These are phyloP conservation scores for Prochilodus magdalenae DNA, from an alignment of 2,113 vertebrate species.

Conservation along the genomic window DNA sequence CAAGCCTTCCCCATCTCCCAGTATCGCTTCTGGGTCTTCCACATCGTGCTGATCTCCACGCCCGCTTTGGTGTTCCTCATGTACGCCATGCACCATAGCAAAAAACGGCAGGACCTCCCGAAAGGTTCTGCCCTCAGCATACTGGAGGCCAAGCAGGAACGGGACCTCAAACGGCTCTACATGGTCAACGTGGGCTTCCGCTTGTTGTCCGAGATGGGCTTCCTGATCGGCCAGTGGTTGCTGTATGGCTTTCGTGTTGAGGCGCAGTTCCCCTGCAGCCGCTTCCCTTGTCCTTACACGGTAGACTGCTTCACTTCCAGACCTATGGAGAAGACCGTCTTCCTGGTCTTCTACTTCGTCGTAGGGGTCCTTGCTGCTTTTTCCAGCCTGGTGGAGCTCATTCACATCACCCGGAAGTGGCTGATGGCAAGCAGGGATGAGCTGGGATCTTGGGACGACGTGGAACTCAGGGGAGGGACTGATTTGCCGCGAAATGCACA, in stretches of 20 bases:
- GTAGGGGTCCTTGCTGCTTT: conserved; percentile 83
- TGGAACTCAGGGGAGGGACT: not conserved
- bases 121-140: not conserved
- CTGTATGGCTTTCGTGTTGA: conserved; percentile 89
- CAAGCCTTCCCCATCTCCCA: conserved; percentile 91
- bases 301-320: conserved; percentile 94
- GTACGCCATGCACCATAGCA: conserved; percentile 84
- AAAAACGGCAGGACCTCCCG: conserved; percentile 68
- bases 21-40: conserved; percentile 96
- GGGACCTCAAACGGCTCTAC: conserved; percentile 69
- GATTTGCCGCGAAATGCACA: too few relatives aligned
- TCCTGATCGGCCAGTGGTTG: conserved; percentile 84
- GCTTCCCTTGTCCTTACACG: conserved; percentile 85
- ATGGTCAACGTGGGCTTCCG: conserved; percentile 84
- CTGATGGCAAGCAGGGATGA: not conserved
- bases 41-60: conserved; percentile 88
- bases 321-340: conserved; percentile 90
- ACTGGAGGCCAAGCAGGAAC: not conserved
- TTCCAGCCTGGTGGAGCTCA: conserved; percentile 82
- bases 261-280: conserved; percentile 82
- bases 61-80: conserved; percentile 87
- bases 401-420: conserved; percentile 80
- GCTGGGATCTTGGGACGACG: not conserved
- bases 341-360: conserved; percentile 90
- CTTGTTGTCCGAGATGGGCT: conserved; percentile 83